Evolutionary conservation across 2,888 invertebrate genomes (phyloP), one percentile per base, ranked within the genome.

Genomic region (Acleris emargana): DNA sequence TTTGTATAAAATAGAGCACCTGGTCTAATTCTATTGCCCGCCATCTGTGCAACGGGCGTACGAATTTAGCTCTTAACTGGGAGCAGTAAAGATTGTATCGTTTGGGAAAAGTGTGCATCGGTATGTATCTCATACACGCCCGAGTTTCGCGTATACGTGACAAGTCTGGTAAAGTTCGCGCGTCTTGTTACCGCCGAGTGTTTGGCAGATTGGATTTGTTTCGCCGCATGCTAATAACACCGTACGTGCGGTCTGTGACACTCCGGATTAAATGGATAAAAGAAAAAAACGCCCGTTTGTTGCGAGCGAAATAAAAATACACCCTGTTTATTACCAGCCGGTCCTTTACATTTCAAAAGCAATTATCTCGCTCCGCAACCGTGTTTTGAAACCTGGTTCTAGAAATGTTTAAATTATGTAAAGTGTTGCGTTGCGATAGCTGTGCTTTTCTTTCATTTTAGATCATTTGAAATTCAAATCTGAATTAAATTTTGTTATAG

Each of bases 131-230:
- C 73, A 80, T 78, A 81, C 77, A 78, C 71, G 76, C 72, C 71
- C 68, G 73, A 78, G 77, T 77, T 82, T 76, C 72, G 67, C 73
- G 74, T 79, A 83, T 84, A 87, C 87, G 84, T 88, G 85, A 83
- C 80, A 81, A 76, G 81, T 83, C 78, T 77, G 71, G 81, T 78
- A 82, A 87, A 88, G 84, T 87, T 88, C 78, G 74, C 78, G 76
- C 76, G 84, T 88, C 87, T 87, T 88, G 87, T 87, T 86, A 79
- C 79, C 78, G 78, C 76, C 77, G 75, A 82, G 79, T 81, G 83
- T 88, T 88, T 84, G 85, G 82, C 85, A 87, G 86, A 90, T 90
- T 88, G 87, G 84, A 87, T 89, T 89, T 88, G 87, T 89, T 88
- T 83, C 79, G 77, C 81, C 82, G 85, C 84, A 88, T 86, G 88